Conservation (phyloP, 2,113 vertebrate species). For the Notarius quadriscutis region DNA sequence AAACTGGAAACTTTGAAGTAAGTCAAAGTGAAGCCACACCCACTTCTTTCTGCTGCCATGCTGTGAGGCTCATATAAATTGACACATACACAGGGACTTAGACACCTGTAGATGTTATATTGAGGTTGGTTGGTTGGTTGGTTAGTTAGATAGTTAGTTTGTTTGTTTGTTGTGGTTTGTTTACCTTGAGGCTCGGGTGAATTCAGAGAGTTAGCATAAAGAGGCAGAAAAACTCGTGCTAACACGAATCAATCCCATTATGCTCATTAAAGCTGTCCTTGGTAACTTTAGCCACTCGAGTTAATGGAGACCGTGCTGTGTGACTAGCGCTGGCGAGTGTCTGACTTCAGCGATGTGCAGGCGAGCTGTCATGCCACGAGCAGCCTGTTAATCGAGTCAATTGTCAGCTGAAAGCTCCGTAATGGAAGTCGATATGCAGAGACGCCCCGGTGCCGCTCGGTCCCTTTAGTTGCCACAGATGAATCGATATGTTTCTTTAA, state of each 20-base stretch:
- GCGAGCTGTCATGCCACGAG: conserved; percentile 26
- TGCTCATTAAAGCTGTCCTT: background rate
- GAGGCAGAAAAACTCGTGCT: background rate
- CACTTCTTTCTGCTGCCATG: background rate
- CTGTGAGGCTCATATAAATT: background rate
- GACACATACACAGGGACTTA: background rate
- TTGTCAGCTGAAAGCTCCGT: conserved; percentile 73
- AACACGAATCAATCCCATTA: background rate
- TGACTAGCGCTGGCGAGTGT: background rate
- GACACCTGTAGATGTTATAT: background rate
- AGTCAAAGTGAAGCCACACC: background rate
- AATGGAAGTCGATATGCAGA: conserved; percentile 65
- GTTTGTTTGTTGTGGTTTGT: background rate
- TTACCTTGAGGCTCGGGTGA: background rate
- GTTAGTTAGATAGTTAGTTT: background rate
- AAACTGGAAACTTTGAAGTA: background rate
- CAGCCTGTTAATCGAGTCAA: conserved; percentile 65
- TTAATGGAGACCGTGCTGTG: background rate
- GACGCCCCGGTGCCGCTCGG: conserved; percentile 70
- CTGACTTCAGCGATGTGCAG: background rate
- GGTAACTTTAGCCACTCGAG: conserved; percentile 2
- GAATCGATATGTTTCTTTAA: conserved; percentile 78
- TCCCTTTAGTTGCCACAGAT: conserved; percentile 67
- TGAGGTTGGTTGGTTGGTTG: background rate
- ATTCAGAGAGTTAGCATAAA: background rate